These are phyloP conservation scores for Ochotona curzoniae DNA, from an alignment of 2,113 vertebrate genomes.

Conservation along the genomic window DNA sequence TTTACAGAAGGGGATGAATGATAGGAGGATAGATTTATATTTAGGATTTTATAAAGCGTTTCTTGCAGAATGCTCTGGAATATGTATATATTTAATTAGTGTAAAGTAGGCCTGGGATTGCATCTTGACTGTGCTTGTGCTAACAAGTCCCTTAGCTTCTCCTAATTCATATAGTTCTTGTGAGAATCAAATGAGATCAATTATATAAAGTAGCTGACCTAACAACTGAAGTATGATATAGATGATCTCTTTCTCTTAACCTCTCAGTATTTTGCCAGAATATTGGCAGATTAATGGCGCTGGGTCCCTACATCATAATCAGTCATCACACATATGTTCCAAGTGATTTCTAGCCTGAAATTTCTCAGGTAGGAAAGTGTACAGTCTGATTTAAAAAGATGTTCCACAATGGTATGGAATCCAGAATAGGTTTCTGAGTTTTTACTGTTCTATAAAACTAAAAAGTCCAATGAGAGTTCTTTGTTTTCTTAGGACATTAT, in stretches of 20 bases:
- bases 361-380: conserved; percentile 20
- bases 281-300: background rate
- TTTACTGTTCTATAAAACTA: conserved; percentile 39
- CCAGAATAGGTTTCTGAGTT: conserved; percentile 15
- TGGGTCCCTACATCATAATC: background rate
- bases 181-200: background rate
- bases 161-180: background rate
- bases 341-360: background rate
- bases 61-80: conserved; percentile 20
- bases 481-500: conserved; percentile 3
- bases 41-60: conserved; percentile 46
- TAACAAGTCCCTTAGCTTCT: conserved; percentile 26
- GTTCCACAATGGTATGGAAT: background rate
- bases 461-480: background rate
- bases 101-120: background rate
- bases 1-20: conserved; percentile 32
- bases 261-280: background rate
- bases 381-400: background rate
- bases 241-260: background rate
- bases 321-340: background rate
- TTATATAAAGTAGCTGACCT: background rate
- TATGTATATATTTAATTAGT: background rate
- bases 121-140: background rate
- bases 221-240: background rate
- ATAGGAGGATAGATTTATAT: background rate